These are phyloP conservation scores for Erpetoichthys calabaricus DNA, from an alignment of 2,797 vertebrate species.

Conservation along the genomic window DNA sequence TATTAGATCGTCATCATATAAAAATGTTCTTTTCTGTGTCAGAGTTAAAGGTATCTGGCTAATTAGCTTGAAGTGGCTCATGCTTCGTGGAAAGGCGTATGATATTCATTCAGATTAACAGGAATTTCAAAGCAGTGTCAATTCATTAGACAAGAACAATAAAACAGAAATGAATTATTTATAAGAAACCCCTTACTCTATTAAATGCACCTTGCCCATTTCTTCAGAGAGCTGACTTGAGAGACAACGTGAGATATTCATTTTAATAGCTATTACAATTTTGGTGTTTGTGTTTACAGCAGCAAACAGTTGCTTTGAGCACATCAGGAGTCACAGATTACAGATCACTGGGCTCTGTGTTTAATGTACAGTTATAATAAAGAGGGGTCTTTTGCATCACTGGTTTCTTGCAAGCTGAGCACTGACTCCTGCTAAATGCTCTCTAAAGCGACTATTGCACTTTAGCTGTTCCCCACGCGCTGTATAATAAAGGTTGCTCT, in stretches of 20 bases:
- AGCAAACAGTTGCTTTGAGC: no score
- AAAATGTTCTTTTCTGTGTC: slow-evolving; percentile 4
- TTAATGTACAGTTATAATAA: background rate
- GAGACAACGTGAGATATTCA: no score
- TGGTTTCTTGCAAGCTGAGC: background rate
- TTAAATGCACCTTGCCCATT: slow-evolving; percentile 8
- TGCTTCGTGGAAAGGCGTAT: slow-evolving; percentile 7
- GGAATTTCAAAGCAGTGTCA: slow-evolving; percentile 12
- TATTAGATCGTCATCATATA: background rate
- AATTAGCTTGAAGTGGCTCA: slow-evolving; percentile 9
- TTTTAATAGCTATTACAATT: no score
- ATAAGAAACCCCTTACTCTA: slow-evolving; percentile 11
- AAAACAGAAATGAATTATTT: slow-evolving; percentile 14
- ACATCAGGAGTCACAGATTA: background rate
- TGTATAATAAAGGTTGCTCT: slow-evolving; percentile 6
- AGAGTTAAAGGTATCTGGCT: slow-evolving; percentile 1
- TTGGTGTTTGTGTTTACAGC: no score
- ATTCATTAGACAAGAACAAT: slow-evolving; percentile 17
- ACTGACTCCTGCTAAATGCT: background rate
- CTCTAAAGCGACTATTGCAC: slow-evolving; percentile 10
- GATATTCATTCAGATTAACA: slow-evolving; percentile 8
- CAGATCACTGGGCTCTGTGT: background rate
- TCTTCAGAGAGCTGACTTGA: slow-evolving; percentile 4
- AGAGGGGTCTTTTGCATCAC: background rate
- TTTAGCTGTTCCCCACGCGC: slow-evolving; percentile 8